phyloP scores from a whole-genome alignment of 2,797 vertebrate species.

The Arrhamphus sclerolepis region DNA sequence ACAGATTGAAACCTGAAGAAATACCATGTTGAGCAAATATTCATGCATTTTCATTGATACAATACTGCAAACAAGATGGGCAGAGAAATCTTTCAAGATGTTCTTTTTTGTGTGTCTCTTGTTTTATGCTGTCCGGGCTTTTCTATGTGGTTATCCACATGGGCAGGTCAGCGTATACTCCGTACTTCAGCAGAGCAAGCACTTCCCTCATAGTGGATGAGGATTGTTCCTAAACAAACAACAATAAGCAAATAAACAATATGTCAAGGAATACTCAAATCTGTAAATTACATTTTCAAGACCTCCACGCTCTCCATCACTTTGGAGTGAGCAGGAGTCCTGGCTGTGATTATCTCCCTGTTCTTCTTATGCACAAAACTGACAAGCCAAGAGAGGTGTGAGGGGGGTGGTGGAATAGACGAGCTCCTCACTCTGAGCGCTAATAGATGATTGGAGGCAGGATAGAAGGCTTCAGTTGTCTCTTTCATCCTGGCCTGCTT shows the following conservation, averaged over 20 bases:
- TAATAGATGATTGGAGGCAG: conserved; percentile 91
- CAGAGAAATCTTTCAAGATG: conserved; percentile 2
- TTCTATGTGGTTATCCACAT: conserved; percentile 66
- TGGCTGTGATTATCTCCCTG: conserved; percentile 64
- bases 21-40: not conserved
- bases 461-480: conserved; percentile 92
- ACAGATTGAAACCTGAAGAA: not conserved
- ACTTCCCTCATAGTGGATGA: conserved; percentile 52
- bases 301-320: conserved; percentile 48
- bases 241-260: conserved; percentile 77
- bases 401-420: conserved; percentile 50
- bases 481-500: conserved; percentile 95
- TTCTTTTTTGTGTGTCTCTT: conserved; percentile 43
- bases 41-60: conserved; percentile 9
- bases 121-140: conserved; percentile 41
- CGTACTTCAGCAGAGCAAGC: conserved; percentile 75
- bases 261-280: conserved; percentile 60
- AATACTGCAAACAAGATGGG: conserved; percentile 38
- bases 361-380: conserved; percentile 81
- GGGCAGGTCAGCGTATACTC: conserved; percentile 65
- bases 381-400: conserved; percentile 77
- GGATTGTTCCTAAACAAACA: conserved; percentile 73
- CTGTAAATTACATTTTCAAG: conserved; percentile 67
- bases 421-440: conserved; percentile 85
- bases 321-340: conserved; percentile 49